Evolutionary conservation across 1,140 invertebrate species (phyloP).

Genomic region (Drosophila guanche): DNA sequence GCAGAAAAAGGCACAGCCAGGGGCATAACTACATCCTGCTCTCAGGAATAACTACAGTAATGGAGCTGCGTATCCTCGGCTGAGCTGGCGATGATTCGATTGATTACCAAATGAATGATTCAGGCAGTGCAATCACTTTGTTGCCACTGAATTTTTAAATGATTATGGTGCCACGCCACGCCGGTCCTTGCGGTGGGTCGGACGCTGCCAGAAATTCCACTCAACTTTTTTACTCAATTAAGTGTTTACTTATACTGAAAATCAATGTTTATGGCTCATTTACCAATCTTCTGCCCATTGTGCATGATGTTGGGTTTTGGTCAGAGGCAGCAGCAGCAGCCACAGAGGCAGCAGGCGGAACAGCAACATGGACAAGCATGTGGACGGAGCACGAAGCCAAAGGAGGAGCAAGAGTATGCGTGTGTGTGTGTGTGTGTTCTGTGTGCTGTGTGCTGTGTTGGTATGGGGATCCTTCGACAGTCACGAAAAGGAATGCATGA

Average conservation of each 20-base stretch:
- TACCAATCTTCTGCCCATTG: slow-evolving; percentile 63
- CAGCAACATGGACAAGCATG: slow-evolving; percentile 28
- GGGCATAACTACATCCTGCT: no score
- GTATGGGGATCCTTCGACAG: slow-evolving; percentile 40
- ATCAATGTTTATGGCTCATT: slow-evolving; percentile 72
- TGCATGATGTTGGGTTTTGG: slow-evolving; percentile 22
- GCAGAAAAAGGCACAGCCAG: no score
- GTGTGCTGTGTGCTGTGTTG: slow-evolving; percentile 10
- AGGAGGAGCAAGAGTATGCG: no score
- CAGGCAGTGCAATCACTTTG: slow-evolving; percentile 40
- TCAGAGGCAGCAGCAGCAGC: slow-evolving; percentile 7
- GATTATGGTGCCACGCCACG: slow-evolving; percentile 23
- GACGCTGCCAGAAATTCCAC: slow-evolving; percentile 18
- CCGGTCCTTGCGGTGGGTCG: neutral
- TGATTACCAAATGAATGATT: slow-evolving; percentile 49
- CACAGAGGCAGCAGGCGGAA: slow-evolving; percentile 8
- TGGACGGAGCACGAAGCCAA: slow-evolving; percentile 10
- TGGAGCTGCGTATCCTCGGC: neutral
- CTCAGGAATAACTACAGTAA: no score
- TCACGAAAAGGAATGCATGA: slow-evolving; percentile 66
- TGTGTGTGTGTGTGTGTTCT: slow-evolving; percentile 5
- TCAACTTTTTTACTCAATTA: slow-evolving; percentile 68
- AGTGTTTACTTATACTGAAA: slow-evolving; percentile 74
- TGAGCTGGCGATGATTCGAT: slow-evolving; percentile 21
- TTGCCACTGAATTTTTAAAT: slow-evolving; percentile 46